Base-by-base conservation (phyloP, 2,797 vertebrate genomes). In the Eutrigla gurnardus region DNA sequence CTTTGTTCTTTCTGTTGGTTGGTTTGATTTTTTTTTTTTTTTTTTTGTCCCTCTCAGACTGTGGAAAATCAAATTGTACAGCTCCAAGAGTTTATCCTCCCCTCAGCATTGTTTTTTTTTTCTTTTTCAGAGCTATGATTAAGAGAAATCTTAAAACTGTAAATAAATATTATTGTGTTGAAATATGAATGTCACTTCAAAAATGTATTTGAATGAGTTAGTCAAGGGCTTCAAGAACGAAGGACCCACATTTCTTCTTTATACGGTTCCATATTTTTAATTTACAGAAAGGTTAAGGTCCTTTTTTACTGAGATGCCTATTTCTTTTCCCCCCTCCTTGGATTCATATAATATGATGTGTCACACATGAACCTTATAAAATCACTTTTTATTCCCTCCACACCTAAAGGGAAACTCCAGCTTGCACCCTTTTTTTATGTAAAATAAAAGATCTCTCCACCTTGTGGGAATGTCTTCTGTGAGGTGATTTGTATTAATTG, bases 391-490 rank as follows among this genome's bases (percentile, higher is more conserved):
- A 95, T 94, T 95, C 94, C 94, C 93, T 93, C 90, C 90, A 93
- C 92, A 88, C 89, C 90, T 92, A 93, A 95, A 95, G 92, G 95
- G 94, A 95, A 94, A 93, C 83, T 95, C 93, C 91, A 94, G 94
- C 96, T 96, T 96, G 95, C 96, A 96, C 95, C 96, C 94, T 96
- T 97, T 97, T 25, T 97, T 96, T 96, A 96, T 96, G 96, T 97
- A 94, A 95, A 97, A 97, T 97, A 97, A 97, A 97, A 96, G 94
- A 96, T 94, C 92, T 94, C 92, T 92, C 90, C 94, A 94, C 91
- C 86, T 93, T 92, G 81, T 78, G 75, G 58, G 67, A 85, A 73
- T 60, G 88, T 84, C 65, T 88, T 47, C 14, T 81, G 73, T 89
- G 25, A 61, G 1, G 14, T 88, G 45, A 59, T 87, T 79, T 82